These are phyloP conservation scores for Neoascia interrupta DNA, from an alignment of 2,888 invertebrate species.

Conservation along the genomic window DNA sequence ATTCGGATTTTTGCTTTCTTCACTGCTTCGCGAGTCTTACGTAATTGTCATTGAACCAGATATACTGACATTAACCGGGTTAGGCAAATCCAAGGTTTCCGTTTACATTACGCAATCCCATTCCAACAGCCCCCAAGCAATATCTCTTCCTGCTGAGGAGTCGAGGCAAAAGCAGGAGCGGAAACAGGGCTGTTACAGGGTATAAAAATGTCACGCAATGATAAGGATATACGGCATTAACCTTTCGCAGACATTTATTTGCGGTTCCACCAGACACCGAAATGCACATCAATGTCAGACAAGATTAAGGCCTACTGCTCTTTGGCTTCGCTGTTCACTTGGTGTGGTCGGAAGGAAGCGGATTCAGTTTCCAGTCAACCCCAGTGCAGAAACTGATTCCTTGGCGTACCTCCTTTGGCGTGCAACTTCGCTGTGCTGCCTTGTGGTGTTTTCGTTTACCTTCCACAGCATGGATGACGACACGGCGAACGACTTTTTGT, in stretches of 20 bases:
- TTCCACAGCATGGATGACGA: no score
- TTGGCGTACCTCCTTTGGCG: neutral
- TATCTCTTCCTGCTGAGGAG: conserved; percentile 37
- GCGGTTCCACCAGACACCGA: conserved; percentile 40
- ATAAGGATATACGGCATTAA: conserved; percentile 50
- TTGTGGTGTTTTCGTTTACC: no score
- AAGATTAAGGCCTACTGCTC: conserved; percentile 30
- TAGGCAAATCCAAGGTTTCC: conserved; percentile 44
- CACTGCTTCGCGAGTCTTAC: conserved; percentile 16
- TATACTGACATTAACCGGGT: conserved; percentile 24
- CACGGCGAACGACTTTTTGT: neutral
- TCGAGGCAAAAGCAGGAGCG: conserved; percentile 39
- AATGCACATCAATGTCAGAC: conserved; percentile 56
- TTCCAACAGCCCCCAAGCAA: neutral
- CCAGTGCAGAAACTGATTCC: neutral
- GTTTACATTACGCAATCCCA: conserved; percentile 3
- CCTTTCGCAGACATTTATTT: conserved; percentile 47
- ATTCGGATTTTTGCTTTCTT: conserved; percentile 6
- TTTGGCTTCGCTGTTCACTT: no score
- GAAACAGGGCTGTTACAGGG: conserved; percentile 40
- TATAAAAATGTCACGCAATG: conserved; percentile 38
- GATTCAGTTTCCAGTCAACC: no score
- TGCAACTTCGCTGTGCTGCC: neutral
- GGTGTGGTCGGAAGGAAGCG: no score
- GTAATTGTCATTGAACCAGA: conserved; percentile 48